phyloP scores from a whole-genome alignment of 2,888 invertebrate genomes.

The Cyaniris semiargus region DNA sequence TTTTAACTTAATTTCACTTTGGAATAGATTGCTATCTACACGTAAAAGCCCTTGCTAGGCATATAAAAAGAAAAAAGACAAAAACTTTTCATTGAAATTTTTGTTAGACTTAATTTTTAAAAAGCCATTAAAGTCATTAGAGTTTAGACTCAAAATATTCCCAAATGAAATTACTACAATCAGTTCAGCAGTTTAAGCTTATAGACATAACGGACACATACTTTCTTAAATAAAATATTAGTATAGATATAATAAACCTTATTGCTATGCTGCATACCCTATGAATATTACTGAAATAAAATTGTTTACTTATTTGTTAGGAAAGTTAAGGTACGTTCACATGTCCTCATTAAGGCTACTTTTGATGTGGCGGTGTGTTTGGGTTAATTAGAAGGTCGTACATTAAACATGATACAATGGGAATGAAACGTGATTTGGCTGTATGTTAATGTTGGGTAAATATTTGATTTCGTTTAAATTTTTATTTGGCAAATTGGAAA shows the following conservation, averaged over 20 bases:
- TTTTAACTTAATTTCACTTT: no score
- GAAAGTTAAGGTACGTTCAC: background rate
- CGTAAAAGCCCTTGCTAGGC: background rate
- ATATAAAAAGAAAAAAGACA: background rate
- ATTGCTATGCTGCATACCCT: no score
- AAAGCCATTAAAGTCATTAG: no score
- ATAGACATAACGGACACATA: no score
- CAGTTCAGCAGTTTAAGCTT: no score
- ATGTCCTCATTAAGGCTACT: constrained; percentile 2
- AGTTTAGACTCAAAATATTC: no score
- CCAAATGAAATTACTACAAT: no score
- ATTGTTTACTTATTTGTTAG: no score
- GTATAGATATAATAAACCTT: no score
- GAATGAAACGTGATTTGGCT: background rate
- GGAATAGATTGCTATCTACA: background rate
- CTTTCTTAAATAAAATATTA: no score
- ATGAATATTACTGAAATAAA: no score
- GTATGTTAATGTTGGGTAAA: background rate
- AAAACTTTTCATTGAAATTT: background rate
- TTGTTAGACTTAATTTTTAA: background rate
- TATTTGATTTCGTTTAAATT: constrained; percentile 11
- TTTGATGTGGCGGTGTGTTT: constrained; percentile 2
- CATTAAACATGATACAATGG: background rate
- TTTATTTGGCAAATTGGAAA: no score
- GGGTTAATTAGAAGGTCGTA: background rate